Evolutionary conservation across 2,888 invertebrate genomes (phyloP).

Genomic region (Nipponacmea schrenckii): DNA sequence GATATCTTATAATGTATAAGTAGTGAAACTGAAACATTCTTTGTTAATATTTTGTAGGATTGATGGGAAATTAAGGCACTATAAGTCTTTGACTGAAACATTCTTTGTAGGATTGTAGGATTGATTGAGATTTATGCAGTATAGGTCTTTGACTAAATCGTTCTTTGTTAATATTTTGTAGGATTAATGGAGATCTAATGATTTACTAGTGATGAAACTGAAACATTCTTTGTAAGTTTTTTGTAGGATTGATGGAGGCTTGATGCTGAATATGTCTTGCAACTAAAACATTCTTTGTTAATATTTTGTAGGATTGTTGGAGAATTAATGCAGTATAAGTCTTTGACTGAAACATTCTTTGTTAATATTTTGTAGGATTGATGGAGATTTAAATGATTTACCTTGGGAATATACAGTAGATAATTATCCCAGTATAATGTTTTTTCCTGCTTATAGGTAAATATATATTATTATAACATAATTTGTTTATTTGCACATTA

Average conservation of each 20-base stretch:
- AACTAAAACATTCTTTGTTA: background rate
- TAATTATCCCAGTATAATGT: slow-evolving; percentile 81
- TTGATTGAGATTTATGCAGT: no score
- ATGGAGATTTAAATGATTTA: slow-evolving; percentile 85
- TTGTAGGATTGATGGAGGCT: background rate
- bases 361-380: slow-evolving; percentile 70
- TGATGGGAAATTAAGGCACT: background rate
- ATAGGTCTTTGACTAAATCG: no score
- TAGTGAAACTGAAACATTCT: no score
- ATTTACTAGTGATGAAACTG: no score
- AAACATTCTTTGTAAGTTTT: background rate
- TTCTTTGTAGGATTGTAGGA: no score
- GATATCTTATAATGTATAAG: no score
- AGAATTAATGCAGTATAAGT: no score
- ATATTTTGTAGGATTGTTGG: no score
- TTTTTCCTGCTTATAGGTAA: slow-evolving; percentile 78
- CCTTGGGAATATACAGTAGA: slow-evolving; percentile 88
- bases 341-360: background rate
- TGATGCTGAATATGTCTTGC: background rate
- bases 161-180: no score
- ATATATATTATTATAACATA: slow-evolving; percentile 16
- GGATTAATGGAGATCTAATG: no score
- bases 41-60: background rate
- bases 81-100: background rate
- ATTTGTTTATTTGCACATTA: no score